Base-by-base conservation (phyloP, 2,888 invertebrate genomes). In the Lasioglossum figueresi region DNA sequence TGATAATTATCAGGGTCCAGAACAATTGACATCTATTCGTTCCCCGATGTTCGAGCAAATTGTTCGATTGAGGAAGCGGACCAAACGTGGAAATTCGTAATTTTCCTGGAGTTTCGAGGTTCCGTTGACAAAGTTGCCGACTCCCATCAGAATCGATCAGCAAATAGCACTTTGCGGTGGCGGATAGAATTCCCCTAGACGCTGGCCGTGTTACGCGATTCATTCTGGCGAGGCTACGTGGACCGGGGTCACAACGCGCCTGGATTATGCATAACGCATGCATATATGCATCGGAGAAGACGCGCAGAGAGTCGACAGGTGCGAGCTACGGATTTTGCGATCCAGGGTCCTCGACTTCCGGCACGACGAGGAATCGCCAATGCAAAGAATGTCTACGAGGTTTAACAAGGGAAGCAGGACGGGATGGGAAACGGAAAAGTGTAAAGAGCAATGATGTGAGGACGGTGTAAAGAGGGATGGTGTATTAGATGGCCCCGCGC, bases 401-500 rank as follows among this genome's bases (percentile, higher is more conserved):
- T 56, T 59, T 84, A 82, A 76, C 80, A 84, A 79, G 84, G 59
- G 59, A 14, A 23, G 31, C 34, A 16, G 43, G 6, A 19, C 31
- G 12, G 70, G 52, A 66, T 56, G 66, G n/a, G 40, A 43, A 45
- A 31, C n/a, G 43, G 14, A 73, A 40, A 72, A 77, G 73, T 73
- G 77, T 27, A 56, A 66, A 76, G 48, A 40, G 74, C 37, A 72
- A 74, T 40, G 72, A 77, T 8, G 77, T 19, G 71, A 71, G 59
- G 78, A 70, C 48, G 59, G 74, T 83, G 34, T 72, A 48, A 82
- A 85, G 79, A 56, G 85, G 52, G 84, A 79, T 74, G 78, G 79
- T 81, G 91, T 91, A 92, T 92, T 91, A 91, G 92, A 91, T 93
- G 92, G 92, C 92, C 86, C 56, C 71, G 81, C 89, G 93, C 93